Evolutionary conservation across 2,113 vertebrate genomes (phyloP), one percentile per base, ranked within the genome.

Genomic region (Nettapus auritus): DNA sequence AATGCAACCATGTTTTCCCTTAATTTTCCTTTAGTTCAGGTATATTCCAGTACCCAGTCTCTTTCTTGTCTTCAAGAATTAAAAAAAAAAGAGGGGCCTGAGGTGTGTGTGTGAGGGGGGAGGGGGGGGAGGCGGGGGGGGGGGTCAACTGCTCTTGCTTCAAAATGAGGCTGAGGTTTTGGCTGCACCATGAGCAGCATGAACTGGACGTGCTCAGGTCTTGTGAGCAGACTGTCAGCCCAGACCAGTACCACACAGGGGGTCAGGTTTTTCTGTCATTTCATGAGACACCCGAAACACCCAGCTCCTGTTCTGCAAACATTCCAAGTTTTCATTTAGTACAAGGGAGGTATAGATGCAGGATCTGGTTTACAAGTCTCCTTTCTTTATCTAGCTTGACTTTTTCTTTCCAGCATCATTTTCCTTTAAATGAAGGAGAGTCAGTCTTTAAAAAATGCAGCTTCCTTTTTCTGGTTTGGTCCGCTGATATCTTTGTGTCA

Each of bases 231-330:
- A 0, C 9, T n/a, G 7, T 22, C 4, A 3, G 38, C 26, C 36
- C 34, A 28, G 48, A 62, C 19, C 0, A 0, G 7, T 26, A 12
- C 23, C 26, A 31, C 0, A 3, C 23, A 12, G 44, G 12, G 17
- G 4, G 13, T 38, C 1, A 4, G 8, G 4, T 15, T 44, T 60
- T 64, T 36, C 21, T 62, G 3, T 0, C 4, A 8, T 21, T 81
- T 83, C 36, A 36, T 42, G 50, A 77, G 16, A 23, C 8, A 6
- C 10, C 9, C 4, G n/a, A 77, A 52, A 53, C 21, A 50, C 12
- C 19, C 48, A 86, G 25, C 8, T 53, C 6, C 8, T 4, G 3
- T 31, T 81, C 33, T 50, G 31, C 52, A 78, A 69, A 29, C 76
- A 22, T 28, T 62, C 40, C 9, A 22, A 70, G 6, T 8, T 88